phyloP scores from a whole-genome alignment of 1,140 invertebrate genomes.

The Ditylenchus dipsaci region DNA sequence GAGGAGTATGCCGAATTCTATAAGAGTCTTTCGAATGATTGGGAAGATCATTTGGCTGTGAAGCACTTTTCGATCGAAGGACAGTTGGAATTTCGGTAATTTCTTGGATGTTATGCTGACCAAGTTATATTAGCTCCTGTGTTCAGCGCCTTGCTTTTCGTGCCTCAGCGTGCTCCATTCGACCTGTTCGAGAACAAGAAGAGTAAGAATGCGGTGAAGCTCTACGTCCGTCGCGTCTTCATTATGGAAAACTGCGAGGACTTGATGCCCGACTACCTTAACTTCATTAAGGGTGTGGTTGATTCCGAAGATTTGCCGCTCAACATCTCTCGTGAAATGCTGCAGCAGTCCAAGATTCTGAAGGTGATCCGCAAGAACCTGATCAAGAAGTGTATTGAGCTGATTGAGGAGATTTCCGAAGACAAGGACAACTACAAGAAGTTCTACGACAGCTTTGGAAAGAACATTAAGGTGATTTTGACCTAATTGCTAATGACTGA shows the following conservation, averaged over 20 bases:
- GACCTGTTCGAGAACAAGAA: constrained; percentile 98
- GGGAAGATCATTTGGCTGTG: constrained; percentile 96
- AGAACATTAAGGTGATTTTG: constrained; percentile 85
- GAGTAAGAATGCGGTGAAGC: constrained; percentile 94
- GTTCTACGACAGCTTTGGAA: constrained; percentile 95
- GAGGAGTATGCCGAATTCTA: constrained; percentile 99
- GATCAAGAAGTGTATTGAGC: constrained; percentile 93
- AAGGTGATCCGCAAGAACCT: constrained; percentile 97
- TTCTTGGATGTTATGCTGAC: no score
- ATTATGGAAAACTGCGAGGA: constrained; percentile 87
- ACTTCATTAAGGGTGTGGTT: constrained; percentile 74
- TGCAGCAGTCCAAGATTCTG: constrained; percentile 96
- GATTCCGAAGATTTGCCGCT: constrained; percentile 94
- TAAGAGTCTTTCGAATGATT: constrained; percentile 94
- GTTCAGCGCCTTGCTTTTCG: constrained; percentile 77
- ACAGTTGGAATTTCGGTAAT: constrained; percentile 81
- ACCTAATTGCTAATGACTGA: no score
- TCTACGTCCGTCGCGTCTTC: constrained; percentile 77
- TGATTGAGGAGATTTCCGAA: constrained; percentile 89
- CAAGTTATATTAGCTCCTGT: no score
- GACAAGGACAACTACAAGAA: constrained; percentile 97
- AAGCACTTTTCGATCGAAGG: constrained; percentile 99
- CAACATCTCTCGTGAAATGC: constrained; percentile 94
- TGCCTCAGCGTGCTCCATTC: constrained; percentile 88
- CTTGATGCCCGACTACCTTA: constrained; percentile 92